Evolutionary conservation across 2,888 invertebrate genomes (phyloP), one percentile per base, ranked within the genome.

Genomic region (Branchellion lobata): DNA sequence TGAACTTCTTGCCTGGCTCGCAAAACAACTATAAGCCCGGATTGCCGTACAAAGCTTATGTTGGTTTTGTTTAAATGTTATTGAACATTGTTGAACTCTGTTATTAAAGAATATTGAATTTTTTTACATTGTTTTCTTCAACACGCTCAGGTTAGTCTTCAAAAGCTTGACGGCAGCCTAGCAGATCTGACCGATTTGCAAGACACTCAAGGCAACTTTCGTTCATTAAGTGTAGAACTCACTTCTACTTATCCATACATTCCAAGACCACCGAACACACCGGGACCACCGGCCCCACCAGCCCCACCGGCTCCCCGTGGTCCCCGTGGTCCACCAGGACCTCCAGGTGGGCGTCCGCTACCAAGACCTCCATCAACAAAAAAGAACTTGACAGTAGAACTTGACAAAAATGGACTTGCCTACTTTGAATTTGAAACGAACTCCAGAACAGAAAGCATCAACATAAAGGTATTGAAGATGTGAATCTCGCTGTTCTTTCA

Each of bases 11-110:
- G 27, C 21, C 73, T 73, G 34, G 34, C 27, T 73, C 47, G 21
- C 24, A 34, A 40, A 5, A 34, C 51, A 73, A n/a, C 34, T 73
- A n/a, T 33, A 73, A 40, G 27, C 73, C 73, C 24, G 73, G 73
- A 2, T 27, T 73, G 18, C 73, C 47, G 2, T 73, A 73, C 31
- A 40, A 34, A 21, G 47, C 33, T 33, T 40, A 11, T 11, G 73
- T 73, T 14, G 21, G 73, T 40, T 29, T 24, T 14, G 8, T 40
- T n/a, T n/a, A n/a, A 34, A 33, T 73, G 47, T 40, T 24, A n/a
- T 24, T 40, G 8, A 73, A 73, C 3, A n/a, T 34, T 34, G 18
- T n/a, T 8, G 33, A 34, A 40, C 27, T 72, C 31, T 18, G 29
- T 29, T n/a, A n/a, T n/a, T n/a, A n/a, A n/a, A n/a, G n/a, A n/a